A percentile compares a stretch with the other conserved stretches of the same genome.
phyloP scores from a whole-genome alignment of 2,113 vertebrate species.

The Indri indri region DNA sequence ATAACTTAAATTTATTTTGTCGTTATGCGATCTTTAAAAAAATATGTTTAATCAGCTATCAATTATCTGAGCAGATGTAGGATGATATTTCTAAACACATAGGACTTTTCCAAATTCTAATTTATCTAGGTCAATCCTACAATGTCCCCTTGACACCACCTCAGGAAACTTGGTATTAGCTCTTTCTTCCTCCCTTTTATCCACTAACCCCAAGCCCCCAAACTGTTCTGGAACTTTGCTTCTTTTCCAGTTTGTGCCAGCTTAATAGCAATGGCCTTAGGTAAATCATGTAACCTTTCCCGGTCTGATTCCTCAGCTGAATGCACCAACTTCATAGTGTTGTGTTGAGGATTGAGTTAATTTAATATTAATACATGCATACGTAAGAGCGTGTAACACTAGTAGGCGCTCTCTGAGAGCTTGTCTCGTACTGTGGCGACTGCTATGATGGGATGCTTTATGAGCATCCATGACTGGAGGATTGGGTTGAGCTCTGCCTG shows the following conservation, averaged over 20 bases:
- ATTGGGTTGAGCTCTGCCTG: background rate
- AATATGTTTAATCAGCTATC: conserved; percentile 3
- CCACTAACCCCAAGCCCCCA: background rate
- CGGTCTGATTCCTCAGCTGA: background rate
- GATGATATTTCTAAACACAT: background rate
- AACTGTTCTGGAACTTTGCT: background rate
- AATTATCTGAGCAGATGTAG: background rate
- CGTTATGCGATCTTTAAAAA: background rate
- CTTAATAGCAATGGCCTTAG: background rate
- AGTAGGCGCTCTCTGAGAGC: background rate
- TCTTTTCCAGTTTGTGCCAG: background rate
- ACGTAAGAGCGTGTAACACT: background rate
- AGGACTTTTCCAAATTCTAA: background rate
- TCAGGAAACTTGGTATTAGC: background rate
- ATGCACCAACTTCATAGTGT: background rate
- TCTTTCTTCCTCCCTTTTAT: background rate
- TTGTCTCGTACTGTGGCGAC: background rate
- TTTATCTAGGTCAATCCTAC: background rate
- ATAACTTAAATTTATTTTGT: conserved; percentile 35
- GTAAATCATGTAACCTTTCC: background rate
- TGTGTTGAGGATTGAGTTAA: background rate
- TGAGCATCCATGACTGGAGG: background rate
- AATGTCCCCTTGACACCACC: background rate
- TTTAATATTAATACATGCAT: background rate
- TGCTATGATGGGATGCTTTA: background rate